phyloP scores from a whole-genome alignment of 2,113 vertebrate genomes.

The Saguinus imperator region DNA sequence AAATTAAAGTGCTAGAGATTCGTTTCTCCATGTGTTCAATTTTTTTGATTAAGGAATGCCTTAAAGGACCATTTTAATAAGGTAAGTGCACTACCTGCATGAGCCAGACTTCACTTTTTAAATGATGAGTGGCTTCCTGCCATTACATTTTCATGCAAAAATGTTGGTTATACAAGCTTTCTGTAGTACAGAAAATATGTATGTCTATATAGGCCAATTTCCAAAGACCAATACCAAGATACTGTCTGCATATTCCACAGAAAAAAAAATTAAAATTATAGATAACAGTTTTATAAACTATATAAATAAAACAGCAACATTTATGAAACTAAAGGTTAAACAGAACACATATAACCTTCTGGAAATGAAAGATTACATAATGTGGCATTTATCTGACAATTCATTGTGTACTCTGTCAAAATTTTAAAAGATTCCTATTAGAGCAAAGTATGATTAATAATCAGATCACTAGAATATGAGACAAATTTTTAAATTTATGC shows the following conservation, averaged over 20 bases:
- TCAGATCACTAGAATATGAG: neutral
- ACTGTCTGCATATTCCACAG: neutral
- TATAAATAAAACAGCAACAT: neutral
- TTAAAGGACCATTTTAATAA: conserved; percentile 83
- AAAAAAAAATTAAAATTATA: neutral
- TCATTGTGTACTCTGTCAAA: neutral
- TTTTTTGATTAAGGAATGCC: conserved; percentile 81
- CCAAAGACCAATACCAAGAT: neutral
- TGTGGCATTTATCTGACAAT: neutral
- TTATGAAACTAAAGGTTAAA: neutral
- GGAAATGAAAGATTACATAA: neutral
- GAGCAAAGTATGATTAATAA: neutral
- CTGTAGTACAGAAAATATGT: conserved; percentile 17
- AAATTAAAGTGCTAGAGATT: conserved; percentile 82
- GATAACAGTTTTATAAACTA: neutral
- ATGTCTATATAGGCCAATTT: neutral
- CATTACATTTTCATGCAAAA: conserved; percentile 55
- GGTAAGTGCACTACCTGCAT: conserved; percentile 80
- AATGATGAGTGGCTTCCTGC: conserved; percentile 69
- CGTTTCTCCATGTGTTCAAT: conserved; percentile 79
- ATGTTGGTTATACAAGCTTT: conserved; percentile 7
- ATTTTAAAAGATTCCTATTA: neutral
- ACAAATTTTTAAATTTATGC: conserved; percentile 14
- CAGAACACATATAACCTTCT: neutral
- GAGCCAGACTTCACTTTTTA: conserved; percentile 65